Percentiles rank a stretch among this genome's conserved stretches.
These are phyloP conservation scores for Labrus mixtus DNA, from an alignment of 2,113 vertebrate species.

Conservation along the genomic window DNA sequence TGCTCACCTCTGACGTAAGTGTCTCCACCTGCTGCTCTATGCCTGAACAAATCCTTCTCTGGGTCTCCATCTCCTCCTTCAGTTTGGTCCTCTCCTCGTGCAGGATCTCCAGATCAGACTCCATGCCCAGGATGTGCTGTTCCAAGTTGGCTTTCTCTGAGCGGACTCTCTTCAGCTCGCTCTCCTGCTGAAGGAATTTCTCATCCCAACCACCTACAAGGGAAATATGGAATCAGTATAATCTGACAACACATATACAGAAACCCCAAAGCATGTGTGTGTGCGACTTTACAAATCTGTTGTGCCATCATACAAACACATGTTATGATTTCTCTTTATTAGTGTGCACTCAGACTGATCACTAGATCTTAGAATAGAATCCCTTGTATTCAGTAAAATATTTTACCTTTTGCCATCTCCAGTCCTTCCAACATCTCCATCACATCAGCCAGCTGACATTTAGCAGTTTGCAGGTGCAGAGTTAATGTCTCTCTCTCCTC, in stretches of 20 bases:
- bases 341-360: too few species aligned
- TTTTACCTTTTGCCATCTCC: slow-evolving; percentile 75
- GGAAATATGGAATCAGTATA: neutral
- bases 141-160: slow-evolving; percentile 84
- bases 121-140: slow-evolving; percentile 78
- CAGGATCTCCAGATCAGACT: slow-evolving; percentile 81
- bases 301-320: too few species aligned
- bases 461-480: slow-evolving; percentile 74
- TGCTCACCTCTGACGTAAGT: slow-evolving; percentile 76
- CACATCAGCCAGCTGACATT: slow-evolving; percentile 69
- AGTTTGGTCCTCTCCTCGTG: slow-evolving; percentile 81
- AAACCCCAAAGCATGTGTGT: neutral
- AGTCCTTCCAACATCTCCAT: slow-evolving; percentile 72
- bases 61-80: slow-evolving; percentile 80
- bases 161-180: slow-evolving; percentile 77
- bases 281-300: neutral
- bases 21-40: slow-evolving; percentile 84
- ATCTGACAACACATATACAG: neutral
- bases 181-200: slow-evolving; percentile 83
- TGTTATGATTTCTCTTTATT: too few species aligned
- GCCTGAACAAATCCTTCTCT: slow-evolving; percentile 71
- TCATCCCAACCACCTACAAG: slow-evolving; percentile 79
- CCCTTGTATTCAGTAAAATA: neutral
- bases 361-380: neutral
- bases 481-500: slow-evolving; percentile 74